phyloP scores from a whole-genome alignment of 2,113 vertebrate genomes.

The Microcebus jonahi region DNA sequence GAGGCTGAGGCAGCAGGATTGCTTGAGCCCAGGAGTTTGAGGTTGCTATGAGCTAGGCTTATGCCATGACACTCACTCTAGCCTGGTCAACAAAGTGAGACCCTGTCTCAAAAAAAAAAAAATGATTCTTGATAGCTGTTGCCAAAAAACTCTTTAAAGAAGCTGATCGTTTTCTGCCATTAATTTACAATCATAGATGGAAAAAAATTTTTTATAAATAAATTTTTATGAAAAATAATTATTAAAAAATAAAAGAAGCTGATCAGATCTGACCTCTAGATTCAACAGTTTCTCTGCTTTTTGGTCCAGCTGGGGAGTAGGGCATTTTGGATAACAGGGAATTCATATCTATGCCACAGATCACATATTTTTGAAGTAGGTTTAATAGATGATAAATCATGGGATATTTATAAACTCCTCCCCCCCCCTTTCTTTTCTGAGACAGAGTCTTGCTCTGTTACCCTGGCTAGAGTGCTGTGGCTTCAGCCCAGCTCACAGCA shows the following conservation, averaged over 20 bases:
- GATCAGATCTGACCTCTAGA: not conserved
- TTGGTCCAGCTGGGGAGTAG: not conserved
- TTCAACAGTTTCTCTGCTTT: not conserved
- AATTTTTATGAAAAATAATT: no score
- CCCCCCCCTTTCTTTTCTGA: not conserved
- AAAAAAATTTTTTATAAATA: no score
- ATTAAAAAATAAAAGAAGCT: not conserved
- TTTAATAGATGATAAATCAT: not conserved
- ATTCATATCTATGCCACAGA: not conserved
- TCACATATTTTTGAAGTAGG: not conserved
- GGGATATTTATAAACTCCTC: no score
- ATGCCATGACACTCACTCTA: no score
- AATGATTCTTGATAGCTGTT: not conserved
- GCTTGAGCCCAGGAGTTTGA: no score
- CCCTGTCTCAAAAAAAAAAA: no score
- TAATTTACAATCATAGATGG: no score
- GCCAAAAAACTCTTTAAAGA: conserved; percentile 31
- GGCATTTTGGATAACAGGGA: not conserved
- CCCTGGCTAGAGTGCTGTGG: no score
- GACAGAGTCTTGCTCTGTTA: not conserved
- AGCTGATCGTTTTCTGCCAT: not conserved
- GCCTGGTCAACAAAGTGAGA: no score
- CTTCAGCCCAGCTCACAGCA: no score
- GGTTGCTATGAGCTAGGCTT: no score
- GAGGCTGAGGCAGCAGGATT: no score